Evolutionary conservation across 1,140 invertebrate genomes (phyloP).

Genomic region (Pseudobourletiella spinata): DNA sequence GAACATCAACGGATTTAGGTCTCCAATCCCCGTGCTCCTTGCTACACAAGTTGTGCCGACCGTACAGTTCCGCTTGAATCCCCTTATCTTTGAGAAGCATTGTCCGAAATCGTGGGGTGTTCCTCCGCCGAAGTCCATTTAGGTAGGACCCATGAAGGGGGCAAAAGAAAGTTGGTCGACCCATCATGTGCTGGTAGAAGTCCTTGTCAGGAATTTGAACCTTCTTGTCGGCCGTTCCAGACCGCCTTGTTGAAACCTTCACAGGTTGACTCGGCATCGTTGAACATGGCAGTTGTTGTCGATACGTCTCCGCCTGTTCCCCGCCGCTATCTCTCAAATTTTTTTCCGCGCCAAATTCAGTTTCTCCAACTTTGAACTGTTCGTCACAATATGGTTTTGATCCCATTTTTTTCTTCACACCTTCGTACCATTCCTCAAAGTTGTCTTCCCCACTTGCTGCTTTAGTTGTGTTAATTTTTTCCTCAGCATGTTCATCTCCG

Average conservation of each 20-base stretch:
- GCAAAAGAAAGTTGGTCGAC: neutral
- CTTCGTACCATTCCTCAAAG: no score
- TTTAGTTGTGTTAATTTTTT: no score
- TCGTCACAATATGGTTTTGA: neutral
- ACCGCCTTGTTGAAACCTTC: neutral
- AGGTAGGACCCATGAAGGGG: conserved; percentile 1
- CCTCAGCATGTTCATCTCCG: no score
- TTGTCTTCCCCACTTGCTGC: no score
- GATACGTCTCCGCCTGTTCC: neutral
- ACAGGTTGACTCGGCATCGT: neutral
- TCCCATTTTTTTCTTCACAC: no score
- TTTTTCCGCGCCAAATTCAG: neutral
- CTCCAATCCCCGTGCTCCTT: neutral
- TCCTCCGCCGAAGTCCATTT: neutral
- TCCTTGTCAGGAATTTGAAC: neutral
- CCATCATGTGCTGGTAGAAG: neutral
- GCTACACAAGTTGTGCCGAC: neutral
- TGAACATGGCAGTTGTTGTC: neutral
- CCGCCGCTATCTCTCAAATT: neutral
- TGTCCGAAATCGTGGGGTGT: neutral
- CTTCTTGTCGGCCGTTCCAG: neutral
- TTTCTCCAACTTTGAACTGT: neutral
- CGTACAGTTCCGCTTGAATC: neutral
- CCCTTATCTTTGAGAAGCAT: neutral
- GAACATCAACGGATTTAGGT: no score